Percentiles rank a stretch among this genome's conserved stretches.
Evolutionary conservation across 2,113 vertebrate species (phyloP).

Genomic region (Stigmatopora argus): DNA sequence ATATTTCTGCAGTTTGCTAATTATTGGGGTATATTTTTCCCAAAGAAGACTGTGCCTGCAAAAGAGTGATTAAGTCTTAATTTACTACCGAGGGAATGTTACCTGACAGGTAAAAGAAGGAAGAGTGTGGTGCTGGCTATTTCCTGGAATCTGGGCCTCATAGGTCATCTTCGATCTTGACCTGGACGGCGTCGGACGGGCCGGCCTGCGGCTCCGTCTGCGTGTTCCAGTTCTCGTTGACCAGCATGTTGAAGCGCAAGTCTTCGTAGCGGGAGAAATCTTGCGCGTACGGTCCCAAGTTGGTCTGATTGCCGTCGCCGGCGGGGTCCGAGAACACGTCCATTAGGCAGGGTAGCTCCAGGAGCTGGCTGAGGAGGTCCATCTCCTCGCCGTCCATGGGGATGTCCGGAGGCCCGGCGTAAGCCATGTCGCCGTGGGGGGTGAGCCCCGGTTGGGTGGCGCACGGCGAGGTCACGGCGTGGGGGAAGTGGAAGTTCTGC

Average conservation of each 20-base stretch:
- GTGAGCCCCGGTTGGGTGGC: slow-evolving; percentile 9
- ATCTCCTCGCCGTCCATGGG: slow-evolving; percentile 19
- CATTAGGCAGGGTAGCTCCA: slow-evolving; percentile 23
- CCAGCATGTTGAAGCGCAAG: slow-evolving; percentile 59
- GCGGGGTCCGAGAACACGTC: slow-evolving; percentile 11
- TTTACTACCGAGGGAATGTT: neutral
- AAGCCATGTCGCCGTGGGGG: slow-evolving; percentile 22
- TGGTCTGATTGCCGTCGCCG: slow-evolving; percentile 30
- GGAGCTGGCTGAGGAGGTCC: slow-evolving; percentile 20
- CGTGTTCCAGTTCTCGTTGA: slow-evolving; percentile 50
- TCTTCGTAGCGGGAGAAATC: slow-evolving; percentile 62
- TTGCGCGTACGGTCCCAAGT: slow-evolving; percentile 19
- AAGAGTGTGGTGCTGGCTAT: neutral
- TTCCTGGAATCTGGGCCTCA: slow-evolving; percentile 26
- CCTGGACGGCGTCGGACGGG: slow-evolving; percentile 29
- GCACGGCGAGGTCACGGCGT: neutral
- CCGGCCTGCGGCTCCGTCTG: slow-evolving; percentile 36
- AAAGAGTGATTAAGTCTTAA: too few species aligned
- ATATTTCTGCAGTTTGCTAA: too few species aligned
- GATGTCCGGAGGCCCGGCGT: slow-evolving; percentile 28
- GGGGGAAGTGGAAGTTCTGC: slow-evolving; percentile 28
- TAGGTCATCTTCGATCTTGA: slow-evolving; percentile 65
- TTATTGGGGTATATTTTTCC: too few species aligned
- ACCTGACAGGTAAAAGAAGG: neutral
- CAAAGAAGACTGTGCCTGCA: too few species aligned